These are phyloP conservation scores for Gymnorhina tibicen DNA, from an alignment of 2,113 vertebrate species.

Conservation along the genomic window DNA sequence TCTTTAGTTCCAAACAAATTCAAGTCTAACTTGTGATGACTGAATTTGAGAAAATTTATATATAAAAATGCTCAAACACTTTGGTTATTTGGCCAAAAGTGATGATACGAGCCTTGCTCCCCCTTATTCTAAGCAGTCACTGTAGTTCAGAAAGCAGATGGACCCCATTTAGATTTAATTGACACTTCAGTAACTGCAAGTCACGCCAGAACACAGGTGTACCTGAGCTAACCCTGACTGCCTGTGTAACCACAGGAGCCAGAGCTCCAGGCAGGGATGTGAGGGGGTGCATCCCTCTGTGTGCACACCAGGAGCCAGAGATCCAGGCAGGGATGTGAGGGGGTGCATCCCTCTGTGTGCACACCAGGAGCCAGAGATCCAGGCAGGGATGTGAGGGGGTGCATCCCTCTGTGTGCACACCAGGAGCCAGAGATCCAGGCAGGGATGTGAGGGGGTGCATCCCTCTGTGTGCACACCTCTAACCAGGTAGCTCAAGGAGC, in stretches of 20 bases:
- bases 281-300: not conserved
- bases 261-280: not conserved
- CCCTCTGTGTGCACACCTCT: not conserved
- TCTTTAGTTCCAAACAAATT: not conserved
- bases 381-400: not conserved
- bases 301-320: not conserved
- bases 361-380: not conserved
- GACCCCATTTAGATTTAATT: not conserved
- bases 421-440: not conserved
- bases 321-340: not conserved
- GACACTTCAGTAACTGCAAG: not conserved
- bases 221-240: not conserved
- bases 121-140: not conserved
- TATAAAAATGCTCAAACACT: not conserved
- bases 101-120: rapidly evolving
- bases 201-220: not conserved
- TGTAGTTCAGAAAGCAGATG: not conserved
- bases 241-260: not conserved
- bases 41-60: not conserved
- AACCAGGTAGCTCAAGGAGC: not conserved
- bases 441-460: not conserved
- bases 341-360: not conserved
- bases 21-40: not conserved
- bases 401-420: too few species aligned
- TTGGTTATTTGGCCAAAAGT: not conserved